Percentiles rank a stretch among this genome's conserved stretches.
Evolutionary conservation across 1,140 invertebrate genomes (phyloP).

Genomic region (Euwallacea similis): DNA sequence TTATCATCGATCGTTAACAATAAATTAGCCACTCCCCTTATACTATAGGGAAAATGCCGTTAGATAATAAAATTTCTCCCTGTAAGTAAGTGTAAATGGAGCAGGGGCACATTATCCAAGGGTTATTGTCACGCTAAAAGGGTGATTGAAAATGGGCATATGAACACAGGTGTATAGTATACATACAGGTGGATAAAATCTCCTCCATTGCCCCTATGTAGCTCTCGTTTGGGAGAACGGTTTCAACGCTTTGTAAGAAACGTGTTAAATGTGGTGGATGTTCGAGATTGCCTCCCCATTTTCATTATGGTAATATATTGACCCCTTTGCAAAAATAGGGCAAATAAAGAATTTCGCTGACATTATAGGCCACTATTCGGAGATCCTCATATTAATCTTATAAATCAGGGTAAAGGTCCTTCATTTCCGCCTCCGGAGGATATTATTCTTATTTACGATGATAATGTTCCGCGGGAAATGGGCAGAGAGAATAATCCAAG

Average conservation of each 20-base stretch:
- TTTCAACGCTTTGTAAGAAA: too few relatives aligned
- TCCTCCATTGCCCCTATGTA: too few relatives aligned
- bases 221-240: too few relatives aligned
- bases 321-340: not conserved
- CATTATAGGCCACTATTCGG: slow-evolving; percentile 10
- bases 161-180: slow-evolving; percentile 6
- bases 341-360: slow-evolving; percentile 7
- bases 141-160: slow-evolving; percentile 33
- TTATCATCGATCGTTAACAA: too few relatives aligned
- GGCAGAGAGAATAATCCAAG: not conserved
- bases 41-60: too few relatives aligned
- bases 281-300: not conserved
- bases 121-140: slow-evolving; percentile 39
- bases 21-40: too few relatives aligned
- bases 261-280: not conserved
- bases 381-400: slow-evolving; percentile 6
- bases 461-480: slow-evolving; percentile 3
- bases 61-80: slow-evolving; percentile 9
- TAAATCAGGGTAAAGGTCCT: slow-evolving; percentile 17
- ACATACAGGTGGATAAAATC: too few relatives aligned
- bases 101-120: slow-evolving; percentile 26
- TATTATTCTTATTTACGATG: slow-evolving; percentile 23
- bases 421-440: slow-evolving; percentile 10
- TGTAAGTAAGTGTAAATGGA: slow-evolving; percentile 35
- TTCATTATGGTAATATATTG: not conserved